Base-by-base conservation (phyloP, 2,113 vertebrate genomes). In the Taurulus bubalis region DNA sequence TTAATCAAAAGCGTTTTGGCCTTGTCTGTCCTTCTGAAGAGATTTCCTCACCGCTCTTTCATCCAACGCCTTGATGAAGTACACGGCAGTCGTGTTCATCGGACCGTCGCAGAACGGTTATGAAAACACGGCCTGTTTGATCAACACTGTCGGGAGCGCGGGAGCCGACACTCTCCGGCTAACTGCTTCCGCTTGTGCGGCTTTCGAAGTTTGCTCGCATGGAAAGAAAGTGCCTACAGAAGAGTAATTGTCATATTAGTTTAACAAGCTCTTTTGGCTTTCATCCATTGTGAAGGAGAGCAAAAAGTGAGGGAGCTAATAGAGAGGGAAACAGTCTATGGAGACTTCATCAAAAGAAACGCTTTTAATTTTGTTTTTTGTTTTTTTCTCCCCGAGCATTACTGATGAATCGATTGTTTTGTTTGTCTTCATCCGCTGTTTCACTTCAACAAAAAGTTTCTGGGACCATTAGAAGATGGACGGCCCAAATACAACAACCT, bases 231-330 rank as follows among this genome's bases (percentile, higher is more conserved):
- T 56, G 81, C 75, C 71, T 28, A 0, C 75, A 42, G 42, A 67
- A 80, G 82, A 82, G 60, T 78, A 81, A 80, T 82, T 78, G 73
- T 71, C 55, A 79, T 74, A 71, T 89, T 88, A 85, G 66, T 82
- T 75, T 71, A 80, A 90, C 77, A 80, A 86, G 86, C 77, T 26
- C 49, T 78, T 86, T 76, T 82, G 82, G 90, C 83, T 89, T 89
- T 86, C 49, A 77, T 91, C 82, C 83, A 78, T 71, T 80, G 79
- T 82, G 51, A 89, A 71, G 76, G 24, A 53, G 58, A 51, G 56
- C n/a, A 72, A 55, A 66, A 69, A 56, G 22, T 1, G 11, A 26
- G 51, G 8, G 8, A 7, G 49, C 65, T 64, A 80, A 82, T 76
- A 59, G 47, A 75, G 76, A 75, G 18, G 30, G 60, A 71, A 24